Evolutionary conservation across 1,140 invertebrate species (phyloP), one percentile per base, ranked within the genome.

Genomic region (Scaptomyza pallida): DNA sequence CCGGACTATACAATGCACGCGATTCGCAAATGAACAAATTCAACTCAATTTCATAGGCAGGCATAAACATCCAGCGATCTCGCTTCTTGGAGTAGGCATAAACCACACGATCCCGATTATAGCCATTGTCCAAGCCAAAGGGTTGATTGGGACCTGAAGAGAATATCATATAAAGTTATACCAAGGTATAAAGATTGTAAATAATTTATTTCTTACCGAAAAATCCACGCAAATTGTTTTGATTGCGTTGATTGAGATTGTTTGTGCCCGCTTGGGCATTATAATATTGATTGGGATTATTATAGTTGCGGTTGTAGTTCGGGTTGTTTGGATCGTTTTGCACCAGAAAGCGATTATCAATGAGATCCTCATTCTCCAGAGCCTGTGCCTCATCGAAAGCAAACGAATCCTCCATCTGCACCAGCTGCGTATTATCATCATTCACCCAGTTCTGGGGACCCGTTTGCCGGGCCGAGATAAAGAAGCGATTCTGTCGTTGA

Each of bases 21-120:
- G 97, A 95, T 93, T 98, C 97, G 93, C 98, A 99, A 78, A 98
- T 98, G 79, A 96, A 98, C 19, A 96, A 93, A 65, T 95, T 93
- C 41, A 94, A 91, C 70, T 97, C 95, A 40, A 93, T 93, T 2
- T 96, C 96, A 74, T 94, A 93, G 1, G 97, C 95, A 77, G 95
- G 94, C 85, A 96, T 94, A 54, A 98, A 93, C 6, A 97, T 97
- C 97, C 97, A 98, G 33, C 94, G 93, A 75, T 95, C 95, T 19
- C 95, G 91, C 21, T 93, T 92, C 68, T 94, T 93, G 1, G 95
- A 96, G 80, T 94, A 97, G 17, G 94, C 95, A 86, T 94, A 95
- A 15, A 93, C 93, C 45, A 95, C 92, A 67, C 93, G 93, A 82
- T 93, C 93, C 13, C 78, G 78, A 2, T 70, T 35, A 51, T 74